Base-by-base conservation (phyloP, 2,888 invertebrate species). In the Gymnocheta viridis region DNA sequence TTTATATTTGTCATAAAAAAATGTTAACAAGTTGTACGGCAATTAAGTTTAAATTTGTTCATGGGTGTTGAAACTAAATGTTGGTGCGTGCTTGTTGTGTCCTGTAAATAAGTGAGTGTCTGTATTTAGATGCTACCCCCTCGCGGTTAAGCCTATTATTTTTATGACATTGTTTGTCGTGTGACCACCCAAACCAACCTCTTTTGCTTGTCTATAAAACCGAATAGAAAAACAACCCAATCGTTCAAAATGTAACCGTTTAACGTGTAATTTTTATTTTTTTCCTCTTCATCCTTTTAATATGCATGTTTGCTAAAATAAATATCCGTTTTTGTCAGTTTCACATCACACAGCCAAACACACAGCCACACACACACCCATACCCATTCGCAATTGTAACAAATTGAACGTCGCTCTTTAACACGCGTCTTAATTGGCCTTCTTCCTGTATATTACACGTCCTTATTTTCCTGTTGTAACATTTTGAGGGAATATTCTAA, bases 371-470 rank as follows among this genome's bases (percentile, higher is more conserved):
- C 12, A 19, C n/a, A 51, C 17, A 10, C 27, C 47, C 1, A 66
- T 66, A 62, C 62, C 38, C 12, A 91, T 90, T 91, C 90, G 69
- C 70, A 91, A 91, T 91, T 91, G 92, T 89, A 89, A 89, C 90
- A 91, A 91, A 91, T 90, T 91, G 91, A 91, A 91, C 91, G 91
- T 67, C 91, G 91, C 86, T 89, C 86, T 74, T 87, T 76, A 89
- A 87, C 91, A 91, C 92, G 91, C 91, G 92, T 84, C 90, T 86
- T 87, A 89, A 91, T 79, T 82, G 85, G 73, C 69, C 76, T 73
- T 85, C 82, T 85, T 69, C 79, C 85, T 80, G 76, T 76, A n/a
- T 80, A 27, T 51, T 29, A 47, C 67, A 78, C 60, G 47, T 78
- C 69, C 64, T 82, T 77, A 24, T 60, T 67, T 19, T 12, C 29